phyloP scores from a whole-genome alignment of 2,888 invertebrate species.

The Yponomeuta sedellus region DNA sequence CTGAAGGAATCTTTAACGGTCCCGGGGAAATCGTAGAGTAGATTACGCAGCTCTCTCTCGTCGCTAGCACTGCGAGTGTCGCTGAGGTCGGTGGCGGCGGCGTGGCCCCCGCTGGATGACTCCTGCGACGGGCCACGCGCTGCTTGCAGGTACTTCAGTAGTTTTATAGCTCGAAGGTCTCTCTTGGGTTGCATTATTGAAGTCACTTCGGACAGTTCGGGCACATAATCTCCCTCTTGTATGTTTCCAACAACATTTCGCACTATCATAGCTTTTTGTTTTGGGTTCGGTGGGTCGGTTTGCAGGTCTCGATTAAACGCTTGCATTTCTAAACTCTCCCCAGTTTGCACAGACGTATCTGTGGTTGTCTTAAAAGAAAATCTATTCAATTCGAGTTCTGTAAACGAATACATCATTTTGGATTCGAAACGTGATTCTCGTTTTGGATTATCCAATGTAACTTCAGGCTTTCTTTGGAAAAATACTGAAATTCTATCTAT shows the following conservation, averaged over 20 bases:
- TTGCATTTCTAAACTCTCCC: slow-evolving; percentile 44
- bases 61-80: background rate
- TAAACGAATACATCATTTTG: slow-evolving; percentile 39
- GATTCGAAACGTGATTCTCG: slow-evolving; percentile 15
- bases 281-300: background rate
- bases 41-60: background rate
- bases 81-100: background rate
- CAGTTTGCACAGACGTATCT: slow-evolving; percentile 51
- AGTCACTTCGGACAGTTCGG: background rate
- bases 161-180: background rate
- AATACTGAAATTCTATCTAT: background rate
- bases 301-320: background rate
- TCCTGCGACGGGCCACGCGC: background rate
- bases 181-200: background rate
- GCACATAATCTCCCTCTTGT: background rate
- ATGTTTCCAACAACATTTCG: background rate
- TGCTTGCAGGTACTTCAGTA: background rate
- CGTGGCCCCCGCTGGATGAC: background rate
- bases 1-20: background rate
- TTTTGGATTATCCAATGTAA: slow-evolving; percentile 9
- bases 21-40: background rate
- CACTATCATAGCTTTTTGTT: background rate
- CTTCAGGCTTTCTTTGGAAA: background rate
- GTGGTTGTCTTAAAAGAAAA: slow-evolving; percentile 24
- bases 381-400: slow-evolving; percentile 46